Conservation (phyloP, 2,888 invertebrate species). For the Cistogaster globosa region DNA sequence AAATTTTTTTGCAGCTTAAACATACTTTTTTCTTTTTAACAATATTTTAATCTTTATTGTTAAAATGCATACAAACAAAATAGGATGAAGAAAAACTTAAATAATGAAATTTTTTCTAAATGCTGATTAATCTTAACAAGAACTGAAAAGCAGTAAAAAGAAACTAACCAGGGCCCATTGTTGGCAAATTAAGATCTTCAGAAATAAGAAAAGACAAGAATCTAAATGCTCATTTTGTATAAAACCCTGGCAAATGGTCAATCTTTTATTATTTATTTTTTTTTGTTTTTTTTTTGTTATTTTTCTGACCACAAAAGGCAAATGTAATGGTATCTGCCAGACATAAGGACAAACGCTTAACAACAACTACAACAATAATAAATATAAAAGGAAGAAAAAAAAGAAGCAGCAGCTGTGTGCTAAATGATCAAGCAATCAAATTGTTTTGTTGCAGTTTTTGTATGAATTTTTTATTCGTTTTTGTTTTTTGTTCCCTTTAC, state of each 20-base stretch:
- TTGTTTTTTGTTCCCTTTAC: constrained; percentile 2
- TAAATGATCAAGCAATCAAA: constrained; percentile 34
- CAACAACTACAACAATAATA: neutral
- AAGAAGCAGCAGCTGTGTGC: constrained; percentile 35
- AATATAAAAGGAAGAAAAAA: neutral
- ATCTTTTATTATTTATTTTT: too few species aligned
- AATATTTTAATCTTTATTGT: constrained; percentile 48
- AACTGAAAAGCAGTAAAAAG: neutral
- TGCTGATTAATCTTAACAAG: constrained; percentile 48
- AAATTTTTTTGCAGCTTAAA: neutral
- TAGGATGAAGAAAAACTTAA: constrained; percentile 17
- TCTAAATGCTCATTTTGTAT: constrained; percentile 13
- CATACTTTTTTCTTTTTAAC: neutral
- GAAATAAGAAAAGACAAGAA: constrained; percentile 19
- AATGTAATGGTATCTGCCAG: constrained; percentile 42
- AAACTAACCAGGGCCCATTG: constrained; percentile 45
- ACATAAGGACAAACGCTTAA: constrained; percentile 32
- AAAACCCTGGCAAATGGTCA: constrained; percentile 58
- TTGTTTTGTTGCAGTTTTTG: constrained; percentile 18
- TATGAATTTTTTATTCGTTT: too few species aligned
- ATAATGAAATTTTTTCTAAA: constrained; percentile 29
- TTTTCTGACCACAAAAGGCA: constrained; percentile 67
- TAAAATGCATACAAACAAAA: neutral
- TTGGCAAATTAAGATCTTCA: constrained; percentile 58
- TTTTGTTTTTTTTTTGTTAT: neutral